Percentiles rank a stretch among this genome's conserved stretches.
Evolutionary conservation across 1,140 invertebrate genomes (phyloP).

Genomic region (Neodiprion virginianus): DNA sequence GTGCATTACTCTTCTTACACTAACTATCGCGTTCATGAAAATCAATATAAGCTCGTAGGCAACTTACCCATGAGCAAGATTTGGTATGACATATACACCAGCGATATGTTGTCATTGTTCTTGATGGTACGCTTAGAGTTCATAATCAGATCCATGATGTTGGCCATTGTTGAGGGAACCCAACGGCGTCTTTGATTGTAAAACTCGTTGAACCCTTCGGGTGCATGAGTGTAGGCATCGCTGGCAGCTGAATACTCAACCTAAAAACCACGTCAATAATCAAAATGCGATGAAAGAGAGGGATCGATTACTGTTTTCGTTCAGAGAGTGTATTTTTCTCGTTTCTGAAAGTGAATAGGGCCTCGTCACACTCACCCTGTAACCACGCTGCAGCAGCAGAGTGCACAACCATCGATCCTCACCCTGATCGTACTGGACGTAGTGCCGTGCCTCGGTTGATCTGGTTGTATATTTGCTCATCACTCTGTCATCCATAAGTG

Average conservation of each 20-base stretch:
- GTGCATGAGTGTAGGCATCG: constrained; percentile 90
- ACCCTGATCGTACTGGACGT: constrained; percentile 93
- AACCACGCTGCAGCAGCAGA: constrained; percentile 84
- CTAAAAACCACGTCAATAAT: constrained; percentile 24
- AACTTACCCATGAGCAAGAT: constrained; percentile 64
- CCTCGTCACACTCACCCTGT: constrained; percentile 66
- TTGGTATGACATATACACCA: constrained; percentile 84
- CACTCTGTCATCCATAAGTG: constrained; percentile 91
- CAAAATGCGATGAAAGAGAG: constrained; percentile 13
- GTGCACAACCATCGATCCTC: constrained; percentile 91
- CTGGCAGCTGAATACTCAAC: constrained; percentile 90
- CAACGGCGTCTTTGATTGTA: constrained; percentile 87
- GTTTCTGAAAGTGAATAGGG: neutral
- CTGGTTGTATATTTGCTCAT: constrained; percentile 86
- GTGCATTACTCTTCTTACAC: no score
- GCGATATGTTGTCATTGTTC: constrained; percentile 87
- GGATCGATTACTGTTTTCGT: neutral
- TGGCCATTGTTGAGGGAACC: constrained; percentile 90
- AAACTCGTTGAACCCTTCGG: constrained; percentile 88
- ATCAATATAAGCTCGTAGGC: no score
- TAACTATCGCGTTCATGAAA: no score
- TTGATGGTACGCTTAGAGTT: constrained; percentile 78
- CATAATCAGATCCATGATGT: constrained; percentile 82
- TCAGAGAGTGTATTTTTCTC: no score
- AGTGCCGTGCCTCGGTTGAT: constrained; percentile 83